Evolutionary conservation across 2,888 invertebrate genomes (phyloP).

Genomic region (Rotaria socialis): DNA sequence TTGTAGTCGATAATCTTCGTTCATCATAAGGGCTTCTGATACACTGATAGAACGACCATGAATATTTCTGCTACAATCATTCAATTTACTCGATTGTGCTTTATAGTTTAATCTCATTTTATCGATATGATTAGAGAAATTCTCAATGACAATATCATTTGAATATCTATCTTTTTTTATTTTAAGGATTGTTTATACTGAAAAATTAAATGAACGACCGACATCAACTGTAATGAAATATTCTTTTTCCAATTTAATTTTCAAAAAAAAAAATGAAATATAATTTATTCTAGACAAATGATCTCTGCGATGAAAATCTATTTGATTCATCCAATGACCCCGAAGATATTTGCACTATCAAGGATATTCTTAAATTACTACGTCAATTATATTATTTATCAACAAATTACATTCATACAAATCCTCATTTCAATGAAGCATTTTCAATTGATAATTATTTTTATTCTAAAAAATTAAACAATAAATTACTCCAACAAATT

Average conservation of each 20-base stretch:
- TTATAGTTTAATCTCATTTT: too few species aligned
- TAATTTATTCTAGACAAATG: neutral
- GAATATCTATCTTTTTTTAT: neutral
- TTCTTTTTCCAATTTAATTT: too few species aligned
- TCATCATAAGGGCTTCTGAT: too few species aligned
- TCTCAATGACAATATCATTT: too few species aligned
- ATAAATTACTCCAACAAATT: constrained; percentile 85
- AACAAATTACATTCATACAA: constrained; percentile 48
- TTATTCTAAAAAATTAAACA: constrained; percentile 87
- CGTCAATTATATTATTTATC: constrained; percentile 66
- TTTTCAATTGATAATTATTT: constrained; percentile 59
- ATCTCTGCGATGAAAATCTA: neutral
- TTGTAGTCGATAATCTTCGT: too few species aligned
- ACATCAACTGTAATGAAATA: neutral
- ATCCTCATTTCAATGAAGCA: neutral
- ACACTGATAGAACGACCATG: too few species aligned
- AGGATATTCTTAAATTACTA: constrained; percentile 74
- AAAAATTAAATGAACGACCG: neutral
- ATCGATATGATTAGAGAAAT: too few species aligned
- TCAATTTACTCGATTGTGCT: too few species aligned
- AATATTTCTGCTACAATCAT: too few species aligned
- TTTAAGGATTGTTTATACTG: neutral
- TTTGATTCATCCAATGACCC: neutral
- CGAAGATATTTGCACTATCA: constrained; percentile 68
- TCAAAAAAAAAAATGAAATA: too few species aligned